Base-by-base conservation (phyloP, 2,797 vertebrate species). In the Xyrichtys novacula region DNA sequence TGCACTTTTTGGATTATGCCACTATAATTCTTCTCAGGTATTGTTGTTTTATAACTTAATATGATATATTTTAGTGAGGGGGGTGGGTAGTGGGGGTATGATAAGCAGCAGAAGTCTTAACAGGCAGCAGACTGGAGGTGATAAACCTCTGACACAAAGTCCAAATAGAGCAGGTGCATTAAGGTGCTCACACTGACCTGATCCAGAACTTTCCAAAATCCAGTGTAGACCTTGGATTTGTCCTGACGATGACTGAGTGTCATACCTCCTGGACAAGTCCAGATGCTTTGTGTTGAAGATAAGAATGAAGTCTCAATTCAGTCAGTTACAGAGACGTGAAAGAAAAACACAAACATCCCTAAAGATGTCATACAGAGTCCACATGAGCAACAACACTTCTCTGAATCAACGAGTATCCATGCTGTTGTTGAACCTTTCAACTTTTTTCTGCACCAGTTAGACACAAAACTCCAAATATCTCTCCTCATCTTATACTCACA, bases 11-110 rank as follows among this genome's bases (percentile, higher is more conserved):
- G 88, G 90, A 93, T 94, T 93, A 93, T 62, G 65, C 76, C 75
- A 74, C 76, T 36, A 73, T 93, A 90, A 91, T 91, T 94, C 86
- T 91, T 85, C 81, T 85, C 86, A 88, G 89, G 87, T 91, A 88
- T 92, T 92, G 88, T 93, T 93, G 88, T 93, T 93, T 90, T 78
- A 88, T 87, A 87, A 90, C 75, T 88, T 89, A 89, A 91, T 93
- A 91, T 91, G 74, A 89, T 91, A 92, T 93, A 92, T 93, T 94
- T 91, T 88, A 90, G 85, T 91, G 90, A 88, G 66, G 38, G 16
- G 15, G 5, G 38, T 40, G 39, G 19, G 42, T 81, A 82, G 76
- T 67, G 76, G 85, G 5, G 83, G 80, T 82, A 83, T 84, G 85
- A 91, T 88, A 81, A 90, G 76, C 85, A 50, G 76, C 58, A 22